A percentile compares a stretch with the other conserved stretches of the same genome.
These are phyloP conservation scores for Pipa parva DNA, from an alignment of 2,113 vertebrate genomes.

Conservation along the genomic window DNA sequence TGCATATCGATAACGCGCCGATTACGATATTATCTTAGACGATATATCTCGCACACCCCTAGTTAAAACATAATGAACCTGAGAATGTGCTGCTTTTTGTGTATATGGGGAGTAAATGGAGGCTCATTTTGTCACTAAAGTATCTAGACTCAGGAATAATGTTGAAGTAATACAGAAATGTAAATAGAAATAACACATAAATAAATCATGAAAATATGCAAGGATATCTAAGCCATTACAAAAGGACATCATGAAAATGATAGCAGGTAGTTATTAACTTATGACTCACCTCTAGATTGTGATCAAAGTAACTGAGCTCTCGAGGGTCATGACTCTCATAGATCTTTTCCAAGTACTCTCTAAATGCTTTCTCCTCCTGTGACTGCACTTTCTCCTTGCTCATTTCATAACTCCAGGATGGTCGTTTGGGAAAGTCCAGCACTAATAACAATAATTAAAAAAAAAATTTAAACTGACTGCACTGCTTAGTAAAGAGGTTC, in stretches of 20 bases:
- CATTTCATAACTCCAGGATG: constrained; percentile 86
- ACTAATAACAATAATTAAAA: constrained; percentile 51
- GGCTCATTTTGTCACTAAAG: too few species aligned
- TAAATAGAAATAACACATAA: background rate
- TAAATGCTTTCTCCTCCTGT: constrained; percentile 80
- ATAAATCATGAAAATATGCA: too few species aligned
- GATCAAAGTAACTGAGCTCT: constrained; percentile 87
- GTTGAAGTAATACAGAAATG: too few species aligned
- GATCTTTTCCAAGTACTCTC: constrained; percentile 75
- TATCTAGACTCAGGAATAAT: too few species aligned
- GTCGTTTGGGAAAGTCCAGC: constrained; percentile 79
- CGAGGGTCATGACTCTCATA: constrained; percentile 68
- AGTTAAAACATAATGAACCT: too few species aligned
- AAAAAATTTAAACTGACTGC: background rate
- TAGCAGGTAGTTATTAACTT: background rate
- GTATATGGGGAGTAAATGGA: too few species aligned
- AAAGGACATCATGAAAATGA: too few species aligned
- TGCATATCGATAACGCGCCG: too few species aligned
- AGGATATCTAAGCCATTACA: background rate
- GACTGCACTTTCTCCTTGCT: constrained; percentile 71
- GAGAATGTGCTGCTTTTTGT: too few species aligned
- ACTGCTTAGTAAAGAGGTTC: too few species aligned
- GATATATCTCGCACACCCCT: too few species aligned
- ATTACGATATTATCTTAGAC: too few species aligned
- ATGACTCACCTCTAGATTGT: constrained; percentile 81